Conservation (phyloP, 2,113 vertebrate genomes). For the Cettia cetti region DNA sequence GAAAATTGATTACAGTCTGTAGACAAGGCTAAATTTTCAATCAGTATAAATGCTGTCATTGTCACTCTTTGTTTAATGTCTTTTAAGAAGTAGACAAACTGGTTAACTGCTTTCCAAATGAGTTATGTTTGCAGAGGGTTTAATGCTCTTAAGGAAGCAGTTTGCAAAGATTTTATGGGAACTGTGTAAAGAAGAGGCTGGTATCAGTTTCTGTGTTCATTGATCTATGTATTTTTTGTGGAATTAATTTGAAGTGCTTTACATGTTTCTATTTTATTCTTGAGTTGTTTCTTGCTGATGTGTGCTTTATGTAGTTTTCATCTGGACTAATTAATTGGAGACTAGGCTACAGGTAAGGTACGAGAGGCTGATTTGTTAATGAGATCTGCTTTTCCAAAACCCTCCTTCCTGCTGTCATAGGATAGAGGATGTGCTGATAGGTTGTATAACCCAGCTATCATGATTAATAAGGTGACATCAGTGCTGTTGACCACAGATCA, state of each 20-base stretch:
- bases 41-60: background rate
- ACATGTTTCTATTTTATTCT: background rate
- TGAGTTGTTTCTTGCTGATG: background rate
- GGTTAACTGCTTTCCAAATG: background rate
- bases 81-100: background rate
- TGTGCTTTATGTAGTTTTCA: background rate
- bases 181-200: background rate
- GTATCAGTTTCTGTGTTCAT: background rate
- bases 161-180: background rate
- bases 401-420: background rate
- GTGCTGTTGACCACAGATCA: background rate
- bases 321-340: background rate
- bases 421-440: background rate
- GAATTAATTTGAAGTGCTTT: background rate
- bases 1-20: background rate
- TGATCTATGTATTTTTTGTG: background rate
- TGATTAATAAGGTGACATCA: fast-evolving
- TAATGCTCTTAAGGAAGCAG: background rate
- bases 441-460: background rate
- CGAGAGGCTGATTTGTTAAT: background rate
- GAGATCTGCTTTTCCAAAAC: background rate
- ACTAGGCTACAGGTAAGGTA: background rate
- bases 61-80: background rate
- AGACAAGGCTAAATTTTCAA: background rate
- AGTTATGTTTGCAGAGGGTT: background rate